These are phyloP conservation scores for Globodera rostochiensis DNA, from an alignment of 1,140 invertebrate species.

Conservation along the genomic window DNA sequence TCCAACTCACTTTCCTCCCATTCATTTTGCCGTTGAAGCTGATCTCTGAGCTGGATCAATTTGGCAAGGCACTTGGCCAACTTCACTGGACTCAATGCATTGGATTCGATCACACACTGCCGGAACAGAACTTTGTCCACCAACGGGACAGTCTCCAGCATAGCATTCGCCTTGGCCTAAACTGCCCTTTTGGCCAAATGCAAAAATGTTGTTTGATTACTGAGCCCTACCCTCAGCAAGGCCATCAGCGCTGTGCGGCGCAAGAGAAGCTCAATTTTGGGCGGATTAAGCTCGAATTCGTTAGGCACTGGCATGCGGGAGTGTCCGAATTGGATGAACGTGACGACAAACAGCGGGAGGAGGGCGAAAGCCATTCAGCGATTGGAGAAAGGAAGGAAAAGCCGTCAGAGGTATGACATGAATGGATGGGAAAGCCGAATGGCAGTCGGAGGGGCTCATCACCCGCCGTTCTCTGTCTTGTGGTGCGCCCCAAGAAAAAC, in stretches of 20 bases:
- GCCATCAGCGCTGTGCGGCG: conserved; percentile 17
- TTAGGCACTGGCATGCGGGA: neutral
- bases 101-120: conserved; percentile 15
- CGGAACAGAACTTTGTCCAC: conserved; percentile 17
- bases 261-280: conserved; percentile 15
- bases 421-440: too few relatives aligned
- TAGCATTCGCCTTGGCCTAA: conserved; percentile 5
- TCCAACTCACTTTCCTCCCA: neutral
- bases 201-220: neutral
- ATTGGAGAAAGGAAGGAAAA: too few relatives aligned
- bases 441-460: too few relatives aligned
- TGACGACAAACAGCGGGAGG: neutral
- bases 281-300: neutral
- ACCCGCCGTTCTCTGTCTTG: too few relatives aligned
- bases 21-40: neutral
- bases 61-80: conserved; percentile 26
- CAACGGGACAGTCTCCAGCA: neutral
- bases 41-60: conserved; percentile 11
- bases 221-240: neutral
- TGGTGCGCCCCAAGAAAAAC: too few relatives aligned
- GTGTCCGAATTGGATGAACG: neutral
- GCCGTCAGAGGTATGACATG: too few relatives aligned
- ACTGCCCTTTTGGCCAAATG: neutral
- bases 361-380: neutral
- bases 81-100: neutral